These are phyloP conservation scores for Ptychodera flava DNA, from an alignment of 35 echinoderm and acorn worm species.

Conservation along the genomic window DNA sequence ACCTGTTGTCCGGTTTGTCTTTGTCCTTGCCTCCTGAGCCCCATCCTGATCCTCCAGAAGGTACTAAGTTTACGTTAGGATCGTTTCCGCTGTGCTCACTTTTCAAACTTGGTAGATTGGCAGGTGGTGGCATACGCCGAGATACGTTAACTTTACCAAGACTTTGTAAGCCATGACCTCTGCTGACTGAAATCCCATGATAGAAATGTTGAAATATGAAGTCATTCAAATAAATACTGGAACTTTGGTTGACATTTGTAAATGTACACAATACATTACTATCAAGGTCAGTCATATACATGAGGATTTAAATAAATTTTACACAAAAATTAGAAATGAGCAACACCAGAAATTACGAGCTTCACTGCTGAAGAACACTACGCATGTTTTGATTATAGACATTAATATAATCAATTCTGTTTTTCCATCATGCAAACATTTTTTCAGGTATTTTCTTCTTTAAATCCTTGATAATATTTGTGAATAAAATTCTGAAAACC, in stretches of 20 bases:
- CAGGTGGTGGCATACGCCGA: conserved; percentile 89
- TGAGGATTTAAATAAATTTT: not conserved
- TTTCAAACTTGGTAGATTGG: conserved; percentile 88
- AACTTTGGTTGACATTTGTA: not conserved
- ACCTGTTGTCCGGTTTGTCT: conserved; percentile 39
- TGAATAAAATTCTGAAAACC: too few species aligned
- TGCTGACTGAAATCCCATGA: conserved; percentile 52
- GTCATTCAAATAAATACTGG: not conserved
- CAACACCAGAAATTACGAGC: not conserved
- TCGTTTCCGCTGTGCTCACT: conserved; percentile 99
- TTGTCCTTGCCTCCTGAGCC: conserved; percentile 31
- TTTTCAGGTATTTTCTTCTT: too few species aligned
- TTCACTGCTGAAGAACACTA: not conserved
- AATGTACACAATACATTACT: not conserved
- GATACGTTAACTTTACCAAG: conserved; percentile 93
- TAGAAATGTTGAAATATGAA: not conserved
- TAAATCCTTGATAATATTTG: too few species aligned
- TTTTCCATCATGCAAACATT: too few species aligned
- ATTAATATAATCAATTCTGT: too few species aligned
- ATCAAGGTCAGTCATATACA: conserved; percentile 8
- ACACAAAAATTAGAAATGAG: not conserved
- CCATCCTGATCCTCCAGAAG: conserved; percentile 87
- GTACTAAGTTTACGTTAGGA: conserved; percentile 89
- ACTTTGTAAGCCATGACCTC: conserved; percentile 99
- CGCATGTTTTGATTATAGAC: too few species aligned